Conservation (phyloP, 2,888 invertebrate genomes). For the Nomada hirtipes region DNA sequence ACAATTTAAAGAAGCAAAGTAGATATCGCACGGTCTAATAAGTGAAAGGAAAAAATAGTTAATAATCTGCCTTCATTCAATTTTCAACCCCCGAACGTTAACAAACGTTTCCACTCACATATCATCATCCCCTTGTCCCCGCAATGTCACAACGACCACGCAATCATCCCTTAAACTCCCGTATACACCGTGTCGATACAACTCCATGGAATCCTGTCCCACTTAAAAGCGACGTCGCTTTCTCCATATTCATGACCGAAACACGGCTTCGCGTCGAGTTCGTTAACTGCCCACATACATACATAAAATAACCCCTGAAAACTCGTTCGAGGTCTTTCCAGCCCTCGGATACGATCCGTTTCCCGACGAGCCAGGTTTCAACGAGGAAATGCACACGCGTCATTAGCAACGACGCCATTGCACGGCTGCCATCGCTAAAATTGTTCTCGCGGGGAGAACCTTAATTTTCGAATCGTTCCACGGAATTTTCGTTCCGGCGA, state of each 20-base stretch:
- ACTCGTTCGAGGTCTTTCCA: background rate
- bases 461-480: constrained; percentile 20
- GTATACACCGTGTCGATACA: constrained; percentile 10
- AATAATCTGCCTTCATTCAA: background rate
- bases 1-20: no score
- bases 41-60: no score
- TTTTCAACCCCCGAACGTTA: background rate
- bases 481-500: constrained; percentile 6
- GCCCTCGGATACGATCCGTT: constrained; percentile 20
- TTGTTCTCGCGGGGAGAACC: background rate
- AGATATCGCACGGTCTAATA: no score
- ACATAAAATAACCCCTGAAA: constrained; percentile 7
- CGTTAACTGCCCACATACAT: constrained; percentile 6
- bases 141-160: no score
- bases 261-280: constrained; percentile 13
- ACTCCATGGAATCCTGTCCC: constrained; percentile 32
- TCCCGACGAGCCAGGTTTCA: background rate
- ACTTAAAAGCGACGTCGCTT: constrained; percentile 38
- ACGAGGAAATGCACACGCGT: constrained; percentile 1
- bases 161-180: constrained; percentile 14
- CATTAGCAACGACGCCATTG: background rate
- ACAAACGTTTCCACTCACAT: background rate
- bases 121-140: background rate
- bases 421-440: background rate
- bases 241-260: constrained; percentile 51